phyloP scores from a whole-genome alignment of 2,888 invertebrate species.

The Hyppa rectilinea region DNA sequence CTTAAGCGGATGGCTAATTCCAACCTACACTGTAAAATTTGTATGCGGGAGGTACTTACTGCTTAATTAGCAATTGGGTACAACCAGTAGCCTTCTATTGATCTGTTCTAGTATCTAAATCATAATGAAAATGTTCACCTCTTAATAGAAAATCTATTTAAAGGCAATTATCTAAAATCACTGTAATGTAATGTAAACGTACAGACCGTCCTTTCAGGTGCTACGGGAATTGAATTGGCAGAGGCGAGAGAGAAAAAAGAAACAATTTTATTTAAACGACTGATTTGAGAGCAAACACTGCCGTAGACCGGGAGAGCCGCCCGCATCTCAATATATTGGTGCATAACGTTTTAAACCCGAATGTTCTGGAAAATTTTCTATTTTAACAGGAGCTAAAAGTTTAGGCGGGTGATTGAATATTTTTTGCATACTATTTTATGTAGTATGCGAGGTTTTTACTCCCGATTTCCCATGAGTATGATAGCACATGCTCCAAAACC shows the following conservation, averaged over 20 bases:
- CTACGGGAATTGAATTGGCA: constrained; percentile 82
- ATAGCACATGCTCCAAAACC: background rate
- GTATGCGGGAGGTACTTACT: no score
- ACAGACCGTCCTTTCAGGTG: constrained; percentile 79
- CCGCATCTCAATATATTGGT: constrained; percentile 79
- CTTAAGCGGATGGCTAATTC: no score
- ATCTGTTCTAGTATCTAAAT: no score
- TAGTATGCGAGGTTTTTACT: no score
- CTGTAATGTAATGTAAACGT: constrained; percentile 75
- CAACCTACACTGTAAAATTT: no score
- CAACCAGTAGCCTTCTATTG: no score
- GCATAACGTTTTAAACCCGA: constrained; percentile 58
- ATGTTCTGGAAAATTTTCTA: constrained; percentile 44
- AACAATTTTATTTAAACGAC: constrained; percentile 87
- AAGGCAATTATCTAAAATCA: constrained; percentile 59
- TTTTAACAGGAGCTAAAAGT: constrained; percentile 22
- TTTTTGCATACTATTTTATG: background rate
- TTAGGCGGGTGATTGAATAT: background rate
- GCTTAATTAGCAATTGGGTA: no score
- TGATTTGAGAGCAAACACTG: constrained; percentile 88
- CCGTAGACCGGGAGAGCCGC: constrained; percentile 73
- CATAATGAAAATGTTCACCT: no score
- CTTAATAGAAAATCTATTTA: constrained; percentile 41
- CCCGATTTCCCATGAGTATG: background rate
- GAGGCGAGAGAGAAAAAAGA: constrained; percentile 80